Conservation (phyloP, 1,140 invertebrate species). For the Anagrus nilaparvatae region DNA sequence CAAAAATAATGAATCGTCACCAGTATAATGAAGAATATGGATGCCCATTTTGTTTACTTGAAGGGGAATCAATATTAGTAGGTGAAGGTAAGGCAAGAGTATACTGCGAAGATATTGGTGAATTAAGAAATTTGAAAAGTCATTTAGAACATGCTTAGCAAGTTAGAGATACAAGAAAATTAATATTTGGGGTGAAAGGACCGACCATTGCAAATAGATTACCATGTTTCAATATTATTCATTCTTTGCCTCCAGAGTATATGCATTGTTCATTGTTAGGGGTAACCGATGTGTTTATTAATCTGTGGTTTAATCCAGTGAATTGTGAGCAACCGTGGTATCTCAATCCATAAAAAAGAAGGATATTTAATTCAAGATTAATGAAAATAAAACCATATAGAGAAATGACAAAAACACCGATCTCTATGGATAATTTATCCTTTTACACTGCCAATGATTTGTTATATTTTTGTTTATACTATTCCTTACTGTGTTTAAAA, state of each 20-base stretch:
- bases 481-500: conserved; percentile 5
- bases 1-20: not conserved
- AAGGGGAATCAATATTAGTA: not conserved
- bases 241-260: conserved; percentile 1
- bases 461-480: conserved; percentile 6
- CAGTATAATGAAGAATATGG: conserved; percentile 3
- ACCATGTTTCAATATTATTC: not conserved
- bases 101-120: not conserved
- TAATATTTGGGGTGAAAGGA: conserved; percentile 1
- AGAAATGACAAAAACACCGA: not conserved
- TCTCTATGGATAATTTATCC: not conserved
- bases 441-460: not conserved
- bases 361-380: not conserved
- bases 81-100: not conserved
- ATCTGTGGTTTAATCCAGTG: not conserved
- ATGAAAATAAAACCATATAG: not conserved
- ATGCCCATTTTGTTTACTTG: not conserved
- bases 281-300: not conserved
- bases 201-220: not conserved
- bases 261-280: not conserved
- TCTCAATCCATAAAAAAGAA: not conserved
- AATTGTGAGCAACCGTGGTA: not conserved
- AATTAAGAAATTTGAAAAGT: not conserved
- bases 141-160: not conserved
- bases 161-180: not conserved